These are phyloP conservation scores for Nixonia krombeini DNA, from an alignment of 1,140 invertebrate genomes.

Conservation along the genomic window DNA sequence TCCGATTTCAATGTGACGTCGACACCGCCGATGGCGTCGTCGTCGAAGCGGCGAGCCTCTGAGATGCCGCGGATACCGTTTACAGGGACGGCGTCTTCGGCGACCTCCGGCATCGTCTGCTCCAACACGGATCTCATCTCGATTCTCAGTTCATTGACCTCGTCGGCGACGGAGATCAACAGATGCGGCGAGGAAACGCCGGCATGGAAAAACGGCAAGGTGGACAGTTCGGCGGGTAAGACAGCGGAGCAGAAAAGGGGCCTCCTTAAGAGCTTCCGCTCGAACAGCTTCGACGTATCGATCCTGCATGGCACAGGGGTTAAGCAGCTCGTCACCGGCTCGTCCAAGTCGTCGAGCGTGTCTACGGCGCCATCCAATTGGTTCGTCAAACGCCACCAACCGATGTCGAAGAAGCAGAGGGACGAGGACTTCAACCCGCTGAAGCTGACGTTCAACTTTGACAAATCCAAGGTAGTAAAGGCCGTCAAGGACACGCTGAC, in stretches of 20 bases:
- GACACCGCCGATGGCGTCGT: slow-evolving; percentile 69
- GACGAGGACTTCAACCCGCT: slow-evolving; percentile 57
- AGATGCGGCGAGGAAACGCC: slow-evolving; percentile 58
- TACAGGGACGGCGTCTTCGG: slow-evolving; percentile 28
- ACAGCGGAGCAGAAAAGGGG: slow-evolving; percentile 69
- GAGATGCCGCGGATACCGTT: slow-evolving; percentile 75
- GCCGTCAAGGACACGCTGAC: slow-evolving; percentile 71
- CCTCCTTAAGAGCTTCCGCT: slow-evolving; percentile 77
- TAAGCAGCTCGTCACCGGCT: slow-evolving; percentile 60
- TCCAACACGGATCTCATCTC: slow-evolving; percentile 84
- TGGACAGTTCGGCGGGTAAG: slow-evolving; percentile 40
- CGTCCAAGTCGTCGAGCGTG: slow-evolving; percentile 14
- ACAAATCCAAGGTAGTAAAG: slow-evolving; percentile 63
- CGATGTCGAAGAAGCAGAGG: slow-evolving; percentile 77
- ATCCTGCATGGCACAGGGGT: slow-evolving; percentile 75
- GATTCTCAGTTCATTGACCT: slow-evolving; percentile 84
- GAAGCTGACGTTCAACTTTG: slow-evolving; percentile 59
- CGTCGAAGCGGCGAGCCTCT: slow-evolving; percentile 73
- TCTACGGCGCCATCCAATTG: slow-evolving; percentile 75
- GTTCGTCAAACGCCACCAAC: slow-evolving; percentile 82
- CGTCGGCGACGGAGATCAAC: slow-evolving; percentile 84
- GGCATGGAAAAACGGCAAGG: slow-evolving; percentile 48
- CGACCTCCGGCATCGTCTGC: slow-evolving; percentile 77
- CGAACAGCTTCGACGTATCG: slow-evolving; percentile 86
- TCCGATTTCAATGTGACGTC: slow-evolving; percentile 79